Percentiles rank a stretch among this genome's conserved stretches.
Conservation (phyloP, 1,140 invertebrate genomes). For the Diplogasteroides magnus region DNA sequence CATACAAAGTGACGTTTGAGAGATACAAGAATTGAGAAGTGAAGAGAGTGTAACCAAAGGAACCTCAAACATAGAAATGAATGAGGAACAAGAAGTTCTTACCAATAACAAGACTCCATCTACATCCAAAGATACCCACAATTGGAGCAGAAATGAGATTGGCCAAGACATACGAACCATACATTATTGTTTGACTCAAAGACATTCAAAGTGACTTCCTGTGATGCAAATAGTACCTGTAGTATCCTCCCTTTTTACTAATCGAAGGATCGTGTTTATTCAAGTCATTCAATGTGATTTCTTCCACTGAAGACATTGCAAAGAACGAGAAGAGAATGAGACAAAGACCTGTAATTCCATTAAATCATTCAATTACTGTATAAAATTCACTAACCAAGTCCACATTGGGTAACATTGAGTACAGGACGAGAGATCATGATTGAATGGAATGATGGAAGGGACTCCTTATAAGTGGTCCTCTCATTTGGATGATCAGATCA, state of each 20-base stretch:
- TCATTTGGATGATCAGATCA: too few relatives aligned
- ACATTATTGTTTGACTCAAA: neutral
- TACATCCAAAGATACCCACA: neutral
- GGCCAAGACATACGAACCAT: neutral
- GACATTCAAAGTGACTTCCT: too few relatives aligned
- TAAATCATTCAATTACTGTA: too few relatives aligned
- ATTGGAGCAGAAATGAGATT: neutral
- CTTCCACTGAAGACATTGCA: neutral
- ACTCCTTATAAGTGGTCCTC: too few relatives aligned
- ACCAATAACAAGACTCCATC: neutral
- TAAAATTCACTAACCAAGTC: too few relatives aligned
- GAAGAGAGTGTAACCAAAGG: neutral
- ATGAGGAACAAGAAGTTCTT: neutral
- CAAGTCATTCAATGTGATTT: neutral
- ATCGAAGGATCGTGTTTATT: neutral
- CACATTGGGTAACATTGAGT: slow-evolving; percentile 1
- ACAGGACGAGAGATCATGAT: too few relatives aligned
- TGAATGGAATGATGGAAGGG: too few relatives aligned
- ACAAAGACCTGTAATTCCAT: too few relatives aligned
- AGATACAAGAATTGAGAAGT: neutral
- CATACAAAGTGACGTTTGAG: neutral
- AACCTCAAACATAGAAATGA: neutral
- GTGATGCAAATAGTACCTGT: too few relatives aligned
- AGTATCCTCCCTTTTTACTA: neutral
- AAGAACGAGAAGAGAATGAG: slow-evolving; percentile 3